Evolutionary conservation across 2,888 invertebrate species (phyloP).

Genomic region (Choreutis nemorana): DNA sequence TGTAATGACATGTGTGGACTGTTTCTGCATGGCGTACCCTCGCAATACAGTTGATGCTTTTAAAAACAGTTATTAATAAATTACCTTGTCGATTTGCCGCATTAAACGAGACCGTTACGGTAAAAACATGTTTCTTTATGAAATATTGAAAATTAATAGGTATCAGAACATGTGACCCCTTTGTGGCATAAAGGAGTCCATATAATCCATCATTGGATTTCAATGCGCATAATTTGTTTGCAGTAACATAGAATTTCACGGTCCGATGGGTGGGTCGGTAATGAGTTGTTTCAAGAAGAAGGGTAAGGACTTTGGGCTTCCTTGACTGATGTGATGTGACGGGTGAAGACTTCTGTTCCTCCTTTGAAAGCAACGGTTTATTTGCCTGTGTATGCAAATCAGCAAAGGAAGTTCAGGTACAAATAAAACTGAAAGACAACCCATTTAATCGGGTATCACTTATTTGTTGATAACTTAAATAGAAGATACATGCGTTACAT

Average conservation of each 20-base stretch:
- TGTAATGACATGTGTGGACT: no score
- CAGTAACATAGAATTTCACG: slow-evolving; percentile 13
- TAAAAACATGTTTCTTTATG: slow-evolving; percentile 7
- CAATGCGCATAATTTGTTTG: slow-evolving; percentile 14
- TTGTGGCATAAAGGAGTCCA: slow-evolving; percentile 4
- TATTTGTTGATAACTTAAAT: no score
- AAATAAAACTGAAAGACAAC: no score
- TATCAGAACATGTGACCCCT: slow-evolving; percentile 7
- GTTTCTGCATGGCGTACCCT: no score
- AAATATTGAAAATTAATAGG: slow-evolving; percentile 11
- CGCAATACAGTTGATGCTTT: no score
- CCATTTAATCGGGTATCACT: no score
- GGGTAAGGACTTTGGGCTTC: slow-evolving; percentile 7
- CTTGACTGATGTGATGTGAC: slow-evolving; percentile 1
- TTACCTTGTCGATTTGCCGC: neutral
- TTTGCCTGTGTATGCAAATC: slow-evolving; percentile 6
- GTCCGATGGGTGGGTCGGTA: slow-evolving; percentile 10
- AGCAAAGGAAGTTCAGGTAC: slow-evolving; percentile 2
- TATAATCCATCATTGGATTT: slow-evolving; percentile 11
- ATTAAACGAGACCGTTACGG: slow-evolving; percentile 7
- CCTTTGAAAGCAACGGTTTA: slow-evolving; percentile 6
- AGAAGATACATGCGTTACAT: no score
- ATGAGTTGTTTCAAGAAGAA: slow-evolving; percentile 19
- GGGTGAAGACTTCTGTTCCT: slow-evolving; percentile 6
- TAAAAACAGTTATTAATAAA: no score